Base-by-base conservation (phyloP, 2,797 vertebrate species). In the Uromys caudimaculatus region DNA sequence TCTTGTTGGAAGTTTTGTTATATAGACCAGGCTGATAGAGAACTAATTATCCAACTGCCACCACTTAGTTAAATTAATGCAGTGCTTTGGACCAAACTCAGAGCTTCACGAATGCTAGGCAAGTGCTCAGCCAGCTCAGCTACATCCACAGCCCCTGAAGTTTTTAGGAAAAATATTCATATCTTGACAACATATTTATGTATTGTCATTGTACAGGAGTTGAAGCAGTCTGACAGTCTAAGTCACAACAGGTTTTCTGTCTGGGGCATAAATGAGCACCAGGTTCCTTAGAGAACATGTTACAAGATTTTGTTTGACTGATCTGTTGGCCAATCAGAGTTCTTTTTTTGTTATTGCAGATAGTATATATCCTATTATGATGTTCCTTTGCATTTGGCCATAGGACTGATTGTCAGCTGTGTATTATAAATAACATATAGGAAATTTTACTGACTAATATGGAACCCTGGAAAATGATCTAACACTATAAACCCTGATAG, bases 241-340 rank as follows among this genome's bases (percentile, higher is more conserved):
- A 24, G 52, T 94, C 60, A 86, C 6, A 95, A 77, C 69, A 88
- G n/a, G 81, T 90, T 92, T 78, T 73, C 52, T 86, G 0, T 89
- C 62, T 95, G 90, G 54, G 38, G 19, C 35, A 44, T 58, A 84
- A 71, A 60, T 96, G 35, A 91, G 67, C 1, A 7, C 79, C 38
- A 77, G 85, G 77, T 38, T 89, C 60, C 56, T 95, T 84, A 35
- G 76, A 95, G 38, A 95, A 29, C 27, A 24, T 38, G 9, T 92
- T 47, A 91, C 14, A 90, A 89, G 38, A 79, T 95, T 94, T 77
- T 89, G 58, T 71, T 93, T 76, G 23, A 92, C 73, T 77, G 94
- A 52, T 9, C 67, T 94, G 11, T 82, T 94, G 64, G 47, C 60
- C 60, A 88, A 24, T 89, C 81, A 94, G 23, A 13, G 41, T 91